Percentiles rank a stretch among this genome's conserved stretches.
Conservation (phyloP, 2,797 vertebrate genomes). For the Ctenopoma kingsleyae region DNA sequence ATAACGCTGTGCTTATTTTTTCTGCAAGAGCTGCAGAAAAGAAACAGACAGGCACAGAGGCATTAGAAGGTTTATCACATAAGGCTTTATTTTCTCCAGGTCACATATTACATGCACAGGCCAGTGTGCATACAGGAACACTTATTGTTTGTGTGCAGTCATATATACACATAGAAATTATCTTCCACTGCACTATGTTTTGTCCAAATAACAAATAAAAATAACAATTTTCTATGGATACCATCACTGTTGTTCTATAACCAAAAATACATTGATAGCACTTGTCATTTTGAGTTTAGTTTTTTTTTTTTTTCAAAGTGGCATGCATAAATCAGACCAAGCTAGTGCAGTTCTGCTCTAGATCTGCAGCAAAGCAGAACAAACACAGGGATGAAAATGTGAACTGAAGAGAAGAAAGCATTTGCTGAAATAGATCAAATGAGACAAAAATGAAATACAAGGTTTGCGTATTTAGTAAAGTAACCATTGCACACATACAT, state of each 20-base stretch:
- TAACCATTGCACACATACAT: background rate
- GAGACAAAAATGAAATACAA: slow-evolving; percentile 17
- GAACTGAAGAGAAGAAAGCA: slow-evolving; percentile 27
- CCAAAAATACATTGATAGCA: background rate
- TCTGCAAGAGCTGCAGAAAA: slow-evolving; percentile 21
- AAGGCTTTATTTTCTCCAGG: slow-evolving; percentile 52
- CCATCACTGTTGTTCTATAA: background rate
- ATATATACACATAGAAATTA: slow-evolving; percentile 10
- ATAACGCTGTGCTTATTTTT: slow-evolving; percentile 25
- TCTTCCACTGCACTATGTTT: background rate
- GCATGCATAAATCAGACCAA: slow-evolving; percentile 3
- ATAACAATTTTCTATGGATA: background rate
- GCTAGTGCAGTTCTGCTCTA: slow-evolving; percentile 27
- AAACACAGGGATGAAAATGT: slow-evolving; percentile 32
- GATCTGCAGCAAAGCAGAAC: slow-evolving; percentile 58
- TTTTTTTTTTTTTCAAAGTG: background rate
- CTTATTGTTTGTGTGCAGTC: background rate
- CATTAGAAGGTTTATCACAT: slow-evolving; percentile 46
- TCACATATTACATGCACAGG: slow-evolving; percentile 58
- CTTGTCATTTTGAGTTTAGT: slow-evolving; percentile 15
- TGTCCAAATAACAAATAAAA: background rate
- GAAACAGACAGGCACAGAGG: slow-evolving; percentile 37
- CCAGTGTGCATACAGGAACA: slow-evolving; percentile 8
- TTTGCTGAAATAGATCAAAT: slow-evolving; percentile 20
- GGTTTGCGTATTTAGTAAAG: slow-evolving; percentile 5